Conservation (phyloP, 2,888 invertebrate genomes). For the Eristalis tenax region DNA sequence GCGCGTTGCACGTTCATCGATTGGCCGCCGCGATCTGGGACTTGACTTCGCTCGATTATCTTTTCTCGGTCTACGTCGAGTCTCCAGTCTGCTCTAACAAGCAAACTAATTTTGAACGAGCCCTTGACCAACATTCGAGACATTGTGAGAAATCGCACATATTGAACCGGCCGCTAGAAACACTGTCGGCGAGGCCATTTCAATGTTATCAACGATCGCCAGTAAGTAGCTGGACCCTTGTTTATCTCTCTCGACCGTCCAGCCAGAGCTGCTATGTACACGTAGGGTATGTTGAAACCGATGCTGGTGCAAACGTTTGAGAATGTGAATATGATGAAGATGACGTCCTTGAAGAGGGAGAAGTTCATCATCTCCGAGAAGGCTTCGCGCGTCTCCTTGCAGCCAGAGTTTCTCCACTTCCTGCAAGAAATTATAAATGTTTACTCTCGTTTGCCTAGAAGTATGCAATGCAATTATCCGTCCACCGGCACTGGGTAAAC, state of each 20-base stretch:
- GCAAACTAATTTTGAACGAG: too few species aligned
- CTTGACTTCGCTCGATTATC: too few species aligned
- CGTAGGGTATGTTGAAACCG: conserved; percentile 96
- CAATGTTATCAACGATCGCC: conserved; percentile 91
- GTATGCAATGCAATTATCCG: neutral
- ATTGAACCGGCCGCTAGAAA: too few species aligned
- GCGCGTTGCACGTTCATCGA: too few species aligned
- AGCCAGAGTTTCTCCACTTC: conserved; percentile 82
- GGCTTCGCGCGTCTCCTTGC: conserved; percentile 87
- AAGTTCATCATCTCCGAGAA: conserved; percentile 92
- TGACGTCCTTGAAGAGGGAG: conserved; percentile 89
- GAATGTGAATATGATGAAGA: conserved; percentile 93
- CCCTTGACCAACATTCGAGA: too few species aligned
- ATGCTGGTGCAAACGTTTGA: conserved; percentile 95
- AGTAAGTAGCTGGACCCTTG: conserved; percentile 87
- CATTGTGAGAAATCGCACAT: too few species aligned
- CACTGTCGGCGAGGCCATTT: too few species aligned
- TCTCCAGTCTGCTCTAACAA: too few species aligned
- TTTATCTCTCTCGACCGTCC: conserved; percentile 83
- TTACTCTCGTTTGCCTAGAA: too few species aligned
- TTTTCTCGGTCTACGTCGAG: too few species aligned
- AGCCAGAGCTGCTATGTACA: conserved; percentile 90
- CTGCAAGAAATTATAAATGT: conserved; percentile 17
- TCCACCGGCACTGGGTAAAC: neutral
- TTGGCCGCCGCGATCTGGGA: too few species aligned